Conservation (phyloP, 2,888 invertebrate species). For the Adineta ricciae region DNA sequence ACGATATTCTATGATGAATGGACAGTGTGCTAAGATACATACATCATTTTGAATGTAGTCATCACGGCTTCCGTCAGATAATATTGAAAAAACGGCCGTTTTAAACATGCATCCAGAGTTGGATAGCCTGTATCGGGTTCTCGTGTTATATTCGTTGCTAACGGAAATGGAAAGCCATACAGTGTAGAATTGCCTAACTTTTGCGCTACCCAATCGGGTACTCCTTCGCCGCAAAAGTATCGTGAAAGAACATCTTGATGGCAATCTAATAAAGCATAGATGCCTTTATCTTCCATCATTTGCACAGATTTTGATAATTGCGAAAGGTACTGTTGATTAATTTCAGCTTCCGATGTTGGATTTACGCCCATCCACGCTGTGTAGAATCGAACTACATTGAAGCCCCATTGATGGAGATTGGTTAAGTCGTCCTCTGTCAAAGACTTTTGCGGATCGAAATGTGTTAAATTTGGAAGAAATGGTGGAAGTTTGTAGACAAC, state of each 20-base stretch:
- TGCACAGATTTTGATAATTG: constrained; percentile 36
- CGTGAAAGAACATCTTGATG: constrained; percentile 40
- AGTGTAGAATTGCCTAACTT: background rate
- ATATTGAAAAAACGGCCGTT: background rate
- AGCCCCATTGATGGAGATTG: constrained; percentile 39
- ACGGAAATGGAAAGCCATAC: background rate
- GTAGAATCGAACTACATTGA: constrained; percentile 41
- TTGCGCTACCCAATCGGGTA: background rate
- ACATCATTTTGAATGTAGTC: background rate
- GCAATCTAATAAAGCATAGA: constrained; percentile 40
- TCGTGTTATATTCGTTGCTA: background rate
- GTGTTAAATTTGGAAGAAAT: constrained; percentile 35
- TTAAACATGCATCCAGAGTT: background rate
- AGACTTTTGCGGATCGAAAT: constrained; percentile 30
- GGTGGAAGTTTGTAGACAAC: constrained; percentile 38
- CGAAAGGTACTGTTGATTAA: constrained; percentile 39
- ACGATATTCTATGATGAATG: background rate
- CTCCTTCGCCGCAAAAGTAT: constrained; percentile 1
- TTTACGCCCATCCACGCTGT: constrained; percentile 40
- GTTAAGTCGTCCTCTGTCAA: constrained; percentile 37
- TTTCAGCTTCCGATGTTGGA: constrained; percentile 34
- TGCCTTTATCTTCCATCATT: constrained; percentile 36
- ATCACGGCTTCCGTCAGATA: background rate
- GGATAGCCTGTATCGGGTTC: constrained; percentile 3
- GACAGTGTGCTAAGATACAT: background rate